These are phyloP conservation scores for Hippocampus abdominalis DNA, from an alignment of 2,113 vertebrate genomes.

Conservation along the genomic window DNA sequence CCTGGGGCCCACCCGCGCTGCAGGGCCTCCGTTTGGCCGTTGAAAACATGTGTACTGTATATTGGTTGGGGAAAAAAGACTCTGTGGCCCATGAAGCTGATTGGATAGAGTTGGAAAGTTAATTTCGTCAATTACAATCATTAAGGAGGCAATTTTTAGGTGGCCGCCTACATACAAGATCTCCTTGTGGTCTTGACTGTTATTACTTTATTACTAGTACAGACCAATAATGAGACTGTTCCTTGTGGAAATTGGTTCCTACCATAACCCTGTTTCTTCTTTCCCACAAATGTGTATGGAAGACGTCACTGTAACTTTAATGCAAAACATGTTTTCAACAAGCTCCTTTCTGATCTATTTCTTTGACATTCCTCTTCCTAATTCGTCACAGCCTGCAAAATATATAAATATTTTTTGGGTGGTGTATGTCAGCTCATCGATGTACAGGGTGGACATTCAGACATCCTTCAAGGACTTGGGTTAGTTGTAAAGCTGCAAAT, in stretches of 20 bases:
- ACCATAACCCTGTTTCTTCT: background rate
- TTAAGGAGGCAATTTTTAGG: background rate
- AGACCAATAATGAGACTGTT: background rate
- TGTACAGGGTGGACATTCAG: constrained; percentile 36
- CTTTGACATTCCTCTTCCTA: background rate
- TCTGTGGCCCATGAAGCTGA: background rate
- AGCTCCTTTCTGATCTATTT: background rate
- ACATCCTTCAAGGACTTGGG: constrained; percentile 59
- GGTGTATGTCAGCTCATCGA: background rate
- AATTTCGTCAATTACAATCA: background rate
- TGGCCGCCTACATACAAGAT: background rate
- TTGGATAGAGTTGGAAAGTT: background rate
- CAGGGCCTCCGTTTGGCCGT: background rate
- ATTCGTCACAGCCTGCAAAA: background rate
- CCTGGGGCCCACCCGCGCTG: background rate
- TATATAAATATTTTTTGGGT: background rate
- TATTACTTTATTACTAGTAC: background rate
- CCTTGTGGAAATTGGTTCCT: background rate
- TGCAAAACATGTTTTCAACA: background rate
- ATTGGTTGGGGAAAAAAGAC: background rate
- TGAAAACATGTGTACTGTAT: background rate
- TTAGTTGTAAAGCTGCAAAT: constrained; percentile 40
- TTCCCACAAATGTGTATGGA: background rate
- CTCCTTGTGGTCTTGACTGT: background rate
- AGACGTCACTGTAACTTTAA: background rate